Base-by-base conservation (phyloP, 2,797 vertebrate species). In the Corythornis leucogaster region DNA sequence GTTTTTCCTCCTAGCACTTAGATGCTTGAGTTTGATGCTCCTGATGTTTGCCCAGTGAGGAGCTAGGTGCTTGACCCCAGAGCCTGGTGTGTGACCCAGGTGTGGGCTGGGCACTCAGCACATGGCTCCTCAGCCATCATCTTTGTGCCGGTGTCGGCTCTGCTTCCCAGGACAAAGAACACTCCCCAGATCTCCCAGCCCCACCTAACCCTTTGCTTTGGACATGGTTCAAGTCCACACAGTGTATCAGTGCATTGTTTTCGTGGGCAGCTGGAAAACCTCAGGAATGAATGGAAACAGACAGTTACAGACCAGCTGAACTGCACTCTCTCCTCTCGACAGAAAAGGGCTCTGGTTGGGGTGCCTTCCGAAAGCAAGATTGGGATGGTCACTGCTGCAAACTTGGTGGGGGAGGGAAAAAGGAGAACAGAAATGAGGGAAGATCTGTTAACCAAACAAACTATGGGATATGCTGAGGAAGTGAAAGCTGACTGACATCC, bases 251-350 rank as follows among this genome's bases (percentile, higher is more conserved):
- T 80, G 89, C 94, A 85, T 85, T 92, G 68, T 91, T 95, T 92
- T 90, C 0, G 3, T 75, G 95, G 93, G 96, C 89, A 93, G 92
- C 94, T 94, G 88, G 87, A 90, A 93, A 90, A 85, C 92, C 93
- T 96, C 94, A 70, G 87, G 85, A 92, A 89, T 95, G 94, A 97
- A 79, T 88, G 87, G 87, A 97, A 97, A 96, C 93, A 97, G 96
- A 92, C 54, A 3, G 63, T 68, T 68, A 76, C 75, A 64, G 81
- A 76, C 26, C 61, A 86, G 93, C 92, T 87, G 63, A 90, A 81
- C 40, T 67, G 35, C 50, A 25, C 33, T 61, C 77, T 91, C 58
- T 90, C 70, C 78, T 63, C 58, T 48, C 12, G 14, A 54, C 73
- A 76, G 71, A 73, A 90, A 70, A 79, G 35, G n/a, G 63, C 28